Base-by-base conservation (phyloP, 2,797 vertebrate genomes). In the Galaxias olidus region DNA sequence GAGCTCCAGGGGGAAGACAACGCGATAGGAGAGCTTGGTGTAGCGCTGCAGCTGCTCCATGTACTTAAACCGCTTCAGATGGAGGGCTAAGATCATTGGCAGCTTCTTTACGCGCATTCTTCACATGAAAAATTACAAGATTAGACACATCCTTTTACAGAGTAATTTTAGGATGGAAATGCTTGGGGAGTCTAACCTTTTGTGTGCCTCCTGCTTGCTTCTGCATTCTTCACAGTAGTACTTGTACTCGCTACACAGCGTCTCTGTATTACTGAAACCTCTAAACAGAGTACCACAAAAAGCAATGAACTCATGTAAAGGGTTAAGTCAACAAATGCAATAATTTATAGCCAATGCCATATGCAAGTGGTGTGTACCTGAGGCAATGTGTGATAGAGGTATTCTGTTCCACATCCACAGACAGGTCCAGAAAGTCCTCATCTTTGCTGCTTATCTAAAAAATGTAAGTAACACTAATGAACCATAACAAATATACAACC, bases 231-330 rank as follows among this genome's bases (percentile, higher is more conserved):
- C 94, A 84, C 94, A 95, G 85, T 95, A 95, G 82, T 95, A 95
- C 73, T 95, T 95, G 79, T 95, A 93, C 75, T 95, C 94, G 76
- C 94, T 95, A 59, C 94, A 95, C 77, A 95, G 84, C 0, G 94
- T 95, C 85, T 95, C 94, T 66, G 94, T 95, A 87, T 95, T 95
- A 87, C 94, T 95, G 88, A 95, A 95, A 76, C 94, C 94, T 88
- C 94, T 95, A 85, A 12, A 46, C 4, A 4, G 49, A 46, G 48
- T 30, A 30, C 2, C 30, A 30, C 2, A 6, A 30, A 30, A 30
- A 30, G 6, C 30, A 30, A 30, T 30, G 2, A 30, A 30, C 30
- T 30, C 30, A n/a, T n/a, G 42, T 19, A 19, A 4, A 53, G 11
- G 10, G 4, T 11, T 10, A 11, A 18, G 51, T 19, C 20, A 30